Evolutionary conservation across 2,113 vertebrate genomes (phyloP).

Genomic region (Pteronura brasiliensis): DNA sequence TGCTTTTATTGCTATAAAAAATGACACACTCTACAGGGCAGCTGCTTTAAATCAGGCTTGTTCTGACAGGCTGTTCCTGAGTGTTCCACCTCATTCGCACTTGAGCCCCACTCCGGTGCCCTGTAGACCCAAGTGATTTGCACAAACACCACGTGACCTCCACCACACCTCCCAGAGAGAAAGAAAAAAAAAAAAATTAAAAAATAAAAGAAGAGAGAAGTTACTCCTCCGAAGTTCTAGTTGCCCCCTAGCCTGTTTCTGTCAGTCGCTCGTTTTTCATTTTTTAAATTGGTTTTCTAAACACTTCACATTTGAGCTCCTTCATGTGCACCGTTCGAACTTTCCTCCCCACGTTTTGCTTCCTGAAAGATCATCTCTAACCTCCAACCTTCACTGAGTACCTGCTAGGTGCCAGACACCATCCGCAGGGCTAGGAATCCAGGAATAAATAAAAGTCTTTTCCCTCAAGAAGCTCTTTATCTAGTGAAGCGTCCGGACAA

Average conservation of each 20-base stretch:
- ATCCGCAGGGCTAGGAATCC: not conserved
- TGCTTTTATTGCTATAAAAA: not conserved
- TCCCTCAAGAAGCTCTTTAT: not conserved
- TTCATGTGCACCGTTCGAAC: not conserved
- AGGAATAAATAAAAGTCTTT: not conserved
- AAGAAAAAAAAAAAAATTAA: not conserved
- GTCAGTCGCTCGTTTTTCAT: not conserved
- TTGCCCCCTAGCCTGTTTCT: not conserved
- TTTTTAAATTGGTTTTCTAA: not conserved
- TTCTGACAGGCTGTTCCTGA: slow-evolving; percentile 29
- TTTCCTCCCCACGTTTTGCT: not conserved
- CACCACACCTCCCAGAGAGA: not conserved
- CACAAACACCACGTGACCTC: slow-evolving; percentile 45
- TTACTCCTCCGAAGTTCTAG: not conserved
- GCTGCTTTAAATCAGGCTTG: slow-evolving; percentile 1
- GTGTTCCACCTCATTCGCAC: slow-evolving; percentile 18
- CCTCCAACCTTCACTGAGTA: not conserved
- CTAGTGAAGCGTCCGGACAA: not conserved
- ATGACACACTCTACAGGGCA: not conserved
- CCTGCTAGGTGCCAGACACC: not conserved
- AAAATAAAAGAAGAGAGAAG: not conserved
- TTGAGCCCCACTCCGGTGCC: slow-evolving; percentile 22
- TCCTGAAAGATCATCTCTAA: not conserved
- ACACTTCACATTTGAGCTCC: not conserved
- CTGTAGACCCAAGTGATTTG: not conserved